Evolutionary conservation across 2,888 invertebrate genomes (phyloP).

Genomic region (Dromius quadrimaculatus): DNA sequence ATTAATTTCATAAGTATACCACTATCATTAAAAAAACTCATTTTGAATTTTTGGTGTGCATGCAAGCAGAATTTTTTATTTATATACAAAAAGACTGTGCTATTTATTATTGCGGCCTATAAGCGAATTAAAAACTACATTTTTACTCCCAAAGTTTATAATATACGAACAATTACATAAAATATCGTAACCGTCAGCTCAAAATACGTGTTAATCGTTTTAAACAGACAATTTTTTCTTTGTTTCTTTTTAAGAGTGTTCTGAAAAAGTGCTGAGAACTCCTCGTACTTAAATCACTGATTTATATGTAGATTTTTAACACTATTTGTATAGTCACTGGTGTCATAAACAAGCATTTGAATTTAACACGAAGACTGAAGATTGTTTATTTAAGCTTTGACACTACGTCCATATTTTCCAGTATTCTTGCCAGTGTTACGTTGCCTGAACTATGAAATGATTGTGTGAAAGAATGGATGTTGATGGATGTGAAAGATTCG

Average conservation of each 20-base stretch:
- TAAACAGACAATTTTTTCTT: conserved; percentile 16
- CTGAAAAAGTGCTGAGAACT: no score
- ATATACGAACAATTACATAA: no score
- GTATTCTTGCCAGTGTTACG: conserved; percentile 56
- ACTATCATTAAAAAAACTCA: conserved; percentile 30
- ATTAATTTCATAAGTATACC: no score
- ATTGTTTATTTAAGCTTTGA: conserved; percentile 28
- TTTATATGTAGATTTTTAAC: no score
- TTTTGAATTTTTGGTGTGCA: conserved; percentile 43
- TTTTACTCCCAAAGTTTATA: conserved; percentile 35
- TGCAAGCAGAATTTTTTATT: no score
- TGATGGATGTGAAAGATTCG: conserved; percentile 26
- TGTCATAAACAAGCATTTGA: conserved; percentile 36
- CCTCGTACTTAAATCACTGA: no score
- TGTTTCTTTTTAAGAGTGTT: no score
- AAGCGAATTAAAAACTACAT: conserved; percentile 25
- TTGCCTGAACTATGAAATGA: conserved; percentile 38
- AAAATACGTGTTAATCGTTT: conserved; percentile 35
- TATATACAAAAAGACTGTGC: conserved; percentile 34
- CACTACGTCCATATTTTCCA: conserved; percentile 53
- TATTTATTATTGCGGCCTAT: conserved; percentile 42
- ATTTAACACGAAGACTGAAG: conserved; percentile 17
- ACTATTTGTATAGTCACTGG: no score
- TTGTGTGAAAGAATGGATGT: conserved; percentile 21
- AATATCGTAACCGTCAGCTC: conserved; percentile 47